A percentile compares a stretch with the other conserved stretches of the same genome.
phyloP scores from a whole-genome alignment of 2,888 invertebrate species.

The Galeruca laticollis region DNA sequence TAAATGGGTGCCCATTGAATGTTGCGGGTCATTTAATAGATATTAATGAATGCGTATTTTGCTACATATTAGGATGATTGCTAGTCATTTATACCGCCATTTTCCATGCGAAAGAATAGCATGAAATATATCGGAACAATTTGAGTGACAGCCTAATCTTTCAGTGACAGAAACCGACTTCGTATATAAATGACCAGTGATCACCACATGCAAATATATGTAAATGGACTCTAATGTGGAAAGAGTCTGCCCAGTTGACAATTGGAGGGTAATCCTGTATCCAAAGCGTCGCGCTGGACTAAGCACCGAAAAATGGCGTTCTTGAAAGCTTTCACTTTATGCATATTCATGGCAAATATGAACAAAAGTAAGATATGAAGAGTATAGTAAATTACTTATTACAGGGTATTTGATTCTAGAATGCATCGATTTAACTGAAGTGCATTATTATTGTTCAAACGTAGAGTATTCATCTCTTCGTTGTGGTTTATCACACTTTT shows the following conservation, averaged over 20 bases:
- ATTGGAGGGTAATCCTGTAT: conserved; percentile 44
- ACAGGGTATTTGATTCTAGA: neutral
- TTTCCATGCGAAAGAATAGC: conserved; percentile 54
- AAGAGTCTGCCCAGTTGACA: conserved; percentile 55
- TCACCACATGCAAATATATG: conserved; percentile 66
- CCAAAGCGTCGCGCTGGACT: conserved; percentile 4
- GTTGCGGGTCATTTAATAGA: conserved; percentile 49
- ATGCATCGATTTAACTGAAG: too few species aligned
- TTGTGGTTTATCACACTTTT: too few species aligned
- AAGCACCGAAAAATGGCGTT: conserved; percentile 1
- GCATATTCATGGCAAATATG: neutral
- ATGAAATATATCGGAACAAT: conserved; percentile 61
- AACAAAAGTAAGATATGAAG: too few species aligned
- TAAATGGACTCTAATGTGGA: conserved; percentile 61
- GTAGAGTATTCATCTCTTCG: too few species aligned
- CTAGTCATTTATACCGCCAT: conserved; percentile 50
- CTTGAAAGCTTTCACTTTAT: neutral
- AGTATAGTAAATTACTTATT: too few species aligned
- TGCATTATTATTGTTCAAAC: too few species aligned
- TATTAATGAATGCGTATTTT: conserved; percentile 51
- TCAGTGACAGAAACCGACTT: conserved; percentile 64
- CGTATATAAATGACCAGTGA: conserved; percentile 66
- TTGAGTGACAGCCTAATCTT: conserved; percentile 66
- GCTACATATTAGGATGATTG: conserved; percentile 54
- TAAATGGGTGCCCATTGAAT: conserved; percentile 37